phyloP scores from a whole-genome alignment of 2,797 vertebrate species.

The Chelmon rostratus region DNA sequence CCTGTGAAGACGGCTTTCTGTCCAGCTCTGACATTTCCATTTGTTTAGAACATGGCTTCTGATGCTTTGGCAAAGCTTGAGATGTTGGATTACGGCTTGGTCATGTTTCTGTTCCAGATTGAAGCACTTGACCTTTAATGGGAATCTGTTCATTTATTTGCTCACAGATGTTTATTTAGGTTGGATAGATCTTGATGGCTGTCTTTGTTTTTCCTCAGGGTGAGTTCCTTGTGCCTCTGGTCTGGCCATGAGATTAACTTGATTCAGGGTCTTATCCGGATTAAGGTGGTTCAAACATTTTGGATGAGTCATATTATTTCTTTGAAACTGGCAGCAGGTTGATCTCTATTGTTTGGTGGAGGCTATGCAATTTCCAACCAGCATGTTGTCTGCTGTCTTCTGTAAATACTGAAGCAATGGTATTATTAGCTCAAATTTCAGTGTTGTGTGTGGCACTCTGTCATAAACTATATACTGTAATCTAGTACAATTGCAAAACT shows the following conservation, averaged over 20 bases:
- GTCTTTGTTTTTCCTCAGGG: constrained; percentile 48
- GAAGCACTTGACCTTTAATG: constrained; percentile 71
- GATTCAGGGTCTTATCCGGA: constrained; percentile 55
- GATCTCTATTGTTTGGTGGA: background rate
- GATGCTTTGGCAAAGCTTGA: constrained; percentile 49
- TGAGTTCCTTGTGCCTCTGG: constrained; percentile 32
- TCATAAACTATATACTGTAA: background rate
- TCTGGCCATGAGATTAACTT: constrained; percentile 61
- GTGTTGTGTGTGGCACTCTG: background rate
- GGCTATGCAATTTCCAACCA: background rate
- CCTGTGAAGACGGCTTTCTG: constrained; percentile 50
- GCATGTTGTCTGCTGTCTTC: background rate
- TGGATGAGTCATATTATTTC: constrained; percentile 42
- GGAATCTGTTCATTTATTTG: constrained; percentile 63
- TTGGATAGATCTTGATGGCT: constrained; percentile 38
- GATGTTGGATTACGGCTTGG: constrained; percentile 62
- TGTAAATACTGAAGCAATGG: background rate
- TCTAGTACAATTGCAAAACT: background rate
- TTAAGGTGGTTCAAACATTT: constrained; percentile 59
- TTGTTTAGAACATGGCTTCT: constrained; percentile 56
- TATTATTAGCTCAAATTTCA: background rate
- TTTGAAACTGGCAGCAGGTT: constrained; percentile 24
- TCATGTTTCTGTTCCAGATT: constrained; percentile 67
- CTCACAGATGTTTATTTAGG: constrained; percentile 71
- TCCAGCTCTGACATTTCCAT: constrained; percentile 65